Percentiles rank a stretch among this genome's conserved stretches.
Conservation (phyloP, 2,113 vertebrate species). For the Aegypius monachus region DNA sequence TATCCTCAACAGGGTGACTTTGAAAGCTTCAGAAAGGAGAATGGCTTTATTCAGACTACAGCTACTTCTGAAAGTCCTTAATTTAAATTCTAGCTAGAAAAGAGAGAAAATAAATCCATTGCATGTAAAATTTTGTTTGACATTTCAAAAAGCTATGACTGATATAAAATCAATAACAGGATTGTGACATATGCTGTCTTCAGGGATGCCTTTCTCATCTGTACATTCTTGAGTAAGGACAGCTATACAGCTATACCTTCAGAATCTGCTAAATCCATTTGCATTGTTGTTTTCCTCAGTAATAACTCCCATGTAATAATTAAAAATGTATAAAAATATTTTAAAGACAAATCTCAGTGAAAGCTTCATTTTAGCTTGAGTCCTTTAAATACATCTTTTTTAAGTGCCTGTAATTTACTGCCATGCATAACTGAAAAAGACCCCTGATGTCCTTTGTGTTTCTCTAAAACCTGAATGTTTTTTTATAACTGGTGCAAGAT, state of each 20-base stretch:
- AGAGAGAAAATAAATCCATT: background rate
- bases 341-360: background rate
- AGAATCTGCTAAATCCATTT: background rate
- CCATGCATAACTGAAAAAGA: background rate
- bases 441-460: background rate
- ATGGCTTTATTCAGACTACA: background rate
- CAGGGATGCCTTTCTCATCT: background rate
- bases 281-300: background rate
- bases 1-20: background rate
- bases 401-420: background rate
- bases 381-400: background rate
- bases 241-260: background rate
- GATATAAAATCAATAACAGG: background rate
- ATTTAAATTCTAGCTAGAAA: background rate
- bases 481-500: background rate
- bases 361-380: background rate
- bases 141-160: background rate
- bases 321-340: background rate
- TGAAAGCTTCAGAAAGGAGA: constrained; percentile 25
- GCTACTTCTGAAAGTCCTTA: background rate
- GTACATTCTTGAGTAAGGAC: background rate
- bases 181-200: background rate
- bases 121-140: background rate
- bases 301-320: background rate
- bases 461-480: background rate